Evolutionary conservation across 1,140 invertebrate genomes (phyloP), one percentile per base, ranked within the genome.

Genomic region (Caerostris extrusa): DNA sequence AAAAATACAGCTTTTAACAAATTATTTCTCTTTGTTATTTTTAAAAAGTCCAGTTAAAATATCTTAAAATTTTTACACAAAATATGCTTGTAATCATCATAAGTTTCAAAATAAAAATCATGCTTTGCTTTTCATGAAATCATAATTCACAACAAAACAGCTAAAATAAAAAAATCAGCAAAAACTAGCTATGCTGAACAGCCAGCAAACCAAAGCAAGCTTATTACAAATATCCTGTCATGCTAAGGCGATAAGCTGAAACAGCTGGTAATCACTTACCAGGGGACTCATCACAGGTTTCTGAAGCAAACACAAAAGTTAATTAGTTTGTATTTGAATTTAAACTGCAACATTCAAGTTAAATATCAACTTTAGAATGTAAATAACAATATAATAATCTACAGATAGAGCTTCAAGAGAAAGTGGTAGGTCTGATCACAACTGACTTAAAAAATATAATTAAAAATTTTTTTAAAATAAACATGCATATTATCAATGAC

Each of bases 171-270:
- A 57, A 57, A 56, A 7, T 56, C 82, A 83, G 82, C 82, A 12
- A 83, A 77, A 83, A 83, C 55, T 83, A 83, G 57, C 55, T 83
- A 83, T 57, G 53, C 50, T 77, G 55, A 17, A 56, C 55, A 83
- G 82, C 89, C 89, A 81, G 67, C 67, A 90, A 34, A 90, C 71
- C 89, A 90, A 89, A 81, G 89, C 89, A 90, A 56, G 69, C 57
- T 19, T 81, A 90, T 56, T 56, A 17, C 6, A 64, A 19, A 50
- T 50, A 19, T 88, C 50, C 86, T 90, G 8, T 69, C 55, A 95
- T 94, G 92, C 95, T 95, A 94, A 91, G 95, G 95, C 87, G 56
- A 93, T 34, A 94, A 93, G 93, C 81, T 95, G 57, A 67, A 95
- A 95, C 56, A 95, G 94, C 91, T 94, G 94, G 19, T 94, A 95